Evolutionary conservation across 2,113 vertebrate genomes (phyloP), one percentile per base, ranked within the genome.

Genomic region (Gymnobelideus leadbeateri): DNA sequence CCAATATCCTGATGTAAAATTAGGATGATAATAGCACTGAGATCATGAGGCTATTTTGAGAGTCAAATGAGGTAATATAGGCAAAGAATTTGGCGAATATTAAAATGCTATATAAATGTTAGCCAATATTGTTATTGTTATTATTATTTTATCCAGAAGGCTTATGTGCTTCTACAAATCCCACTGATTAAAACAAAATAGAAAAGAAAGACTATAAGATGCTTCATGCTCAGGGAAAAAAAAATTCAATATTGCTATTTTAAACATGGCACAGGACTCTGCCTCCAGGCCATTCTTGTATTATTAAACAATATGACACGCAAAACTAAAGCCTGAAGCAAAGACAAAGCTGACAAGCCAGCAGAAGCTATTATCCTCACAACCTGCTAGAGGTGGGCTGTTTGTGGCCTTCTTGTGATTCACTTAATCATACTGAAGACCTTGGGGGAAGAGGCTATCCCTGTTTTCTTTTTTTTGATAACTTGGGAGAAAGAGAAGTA

Each of bases 281-380:
- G 6, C 16, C 51, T 91, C 84, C 77, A 46, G 57, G n/a, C 49
- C 31, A 7, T 46, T 94, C 51, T 2, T 92, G 5, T 21, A 0
- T 91, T 95, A 96, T 54, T 94, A 90, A 96, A 55, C 19, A 57
- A 49, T 3, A 26, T n/a, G 57, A 90, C n/a, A 90, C 2, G 16
- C 43, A 94, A 92, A 94, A 92, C 14, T 54, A 95, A 0, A 77
- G 93, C 53, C 92, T 89, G 8, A 92, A 92, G 91, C 50, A 3
- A 51, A 68, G 14, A 68, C 31, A 37, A 49, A 47, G 93, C 54
- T 92, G 31, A 89, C 2, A 19, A 25, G 0, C 52, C 90, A 89
- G 52, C 89, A 96, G 19, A 23, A 93, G 19, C 84, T 77, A 53
- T 8, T 0, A 2, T 3, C 3, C 11, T 51, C 12, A 90, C 49